These are phyloP conservation scores for Rhinogobius similis DNA, from an alignment of 2,113 vertebrate species.

Conservation along the genomic window DNA sequence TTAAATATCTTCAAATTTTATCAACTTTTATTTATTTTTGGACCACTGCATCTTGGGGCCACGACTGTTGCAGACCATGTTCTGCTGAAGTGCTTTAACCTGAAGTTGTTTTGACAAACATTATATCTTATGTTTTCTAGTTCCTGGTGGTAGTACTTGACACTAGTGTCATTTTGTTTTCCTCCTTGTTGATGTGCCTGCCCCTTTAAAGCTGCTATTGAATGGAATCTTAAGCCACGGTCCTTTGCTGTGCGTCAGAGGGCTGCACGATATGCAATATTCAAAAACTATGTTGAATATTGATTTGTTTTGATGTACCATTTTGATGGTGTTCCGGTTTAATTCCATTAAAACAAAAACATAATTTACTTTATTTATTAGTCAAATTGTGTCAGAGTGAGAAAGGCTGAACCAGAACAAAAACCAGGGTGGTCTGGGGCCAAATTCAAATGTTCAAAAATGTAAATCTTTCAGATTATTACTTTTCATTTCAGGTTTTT, in stretches of 20 bases:
- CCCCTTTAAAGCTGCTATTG: neutral
- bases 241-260: neutral
- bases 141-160: neutral
- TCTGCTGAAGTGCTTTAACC: neutral
- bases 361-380: neutral
- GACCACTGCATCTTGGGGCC: neutral
- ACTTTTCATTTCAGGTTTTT: too few species aligned
- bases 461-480: too few species aligned
- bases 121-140: neutral
- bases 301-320: neutral
- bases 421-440: too few species aligned
- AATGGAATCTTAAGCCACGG: slow-evolving; percentile 1
- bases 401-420: too few species aligned
- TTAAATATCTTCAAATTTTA: neutral
- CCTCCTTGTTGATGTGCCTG: neutral
- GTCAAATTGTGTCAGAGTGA: neutral
- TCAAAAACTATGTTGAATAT: too few species aligned
- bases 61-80: neutral
- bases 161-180: neutral
- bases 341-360: neutral
- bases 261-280: neutral
- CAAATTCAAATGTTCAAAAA: too few species aligned
- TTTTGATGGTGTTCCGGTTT: neutral
- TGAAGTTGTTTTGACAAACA: neutral
- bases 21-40: neutral